Evolutionary conservation across 2,888 invertebrate species (phyloP).

Genomic region (Phaonia tiefii): DNA sequence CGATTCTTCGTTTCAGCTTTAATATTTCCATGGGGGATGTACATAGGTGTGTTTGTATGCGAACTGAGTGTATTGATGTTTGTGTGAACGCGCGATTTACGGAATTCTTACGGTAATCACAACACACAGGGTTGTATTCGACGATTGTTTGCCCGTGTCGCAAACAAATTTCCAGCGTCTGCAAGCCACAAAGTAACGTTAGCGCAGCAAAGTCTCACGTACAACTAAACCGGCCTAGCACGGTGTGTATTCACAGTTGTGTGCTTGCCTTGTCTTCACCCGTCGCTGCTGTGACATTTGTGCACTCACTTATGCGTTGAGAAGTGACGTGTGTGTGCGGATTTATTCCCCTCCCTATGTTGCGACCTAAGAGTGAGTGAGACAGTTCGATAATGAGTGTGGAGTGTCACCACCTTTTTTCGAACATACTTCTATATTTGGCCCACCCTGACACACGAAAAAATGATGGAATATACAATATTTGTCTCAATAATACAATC

Average conservation of each 20-base stretch:
- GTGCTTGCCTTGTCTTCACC: conserved; percentile 10
- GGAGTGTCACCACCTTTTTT: conserved; percentile 59
- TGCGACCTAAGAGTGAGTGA: neutral
- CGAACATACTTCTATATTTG: no score
- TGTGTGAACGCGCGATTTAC: conserved; percentile 55
- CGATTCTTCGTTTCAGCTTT: conserved; percentile 29
- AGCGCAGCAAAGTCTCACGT: conserved; percentile 78
- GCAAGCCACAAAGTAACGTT: conserved; percentile 69
- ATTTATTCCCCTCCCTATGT: conserved; percentile 9
- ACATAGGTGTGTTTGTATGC: neutral
- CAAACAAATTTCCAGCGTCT: conserved; percentile 51
- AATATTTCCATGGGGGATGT: conserved; percentile 4
- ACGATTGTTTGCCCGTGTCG: conserved; percentile 25
- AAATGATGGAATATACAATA: no score
- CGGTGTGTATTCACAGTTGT: conserved; percentile 38
- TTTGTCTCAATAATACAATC: conserved; percentile 41
- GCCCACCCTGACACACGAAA: no score
- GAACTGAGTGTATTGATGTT: neutral
- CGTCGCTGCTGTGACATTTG: conserved; percentile 33
- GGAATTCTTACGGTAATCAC: conserved; percentile 56
- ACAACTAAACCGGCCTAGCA: conserved; percentile 78
- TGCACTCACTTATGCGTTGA: no score
- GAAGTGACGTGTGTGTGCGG: no score
- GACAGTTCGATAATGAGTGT: conserved; percentile 1
- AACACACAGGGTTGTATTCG: conserved; percentile 59